These are phyloP conservation scores for Oryzias woworae DNA, from an alignment of 2,113 vertebrate species.

Conservation along the genomic window DNA sequence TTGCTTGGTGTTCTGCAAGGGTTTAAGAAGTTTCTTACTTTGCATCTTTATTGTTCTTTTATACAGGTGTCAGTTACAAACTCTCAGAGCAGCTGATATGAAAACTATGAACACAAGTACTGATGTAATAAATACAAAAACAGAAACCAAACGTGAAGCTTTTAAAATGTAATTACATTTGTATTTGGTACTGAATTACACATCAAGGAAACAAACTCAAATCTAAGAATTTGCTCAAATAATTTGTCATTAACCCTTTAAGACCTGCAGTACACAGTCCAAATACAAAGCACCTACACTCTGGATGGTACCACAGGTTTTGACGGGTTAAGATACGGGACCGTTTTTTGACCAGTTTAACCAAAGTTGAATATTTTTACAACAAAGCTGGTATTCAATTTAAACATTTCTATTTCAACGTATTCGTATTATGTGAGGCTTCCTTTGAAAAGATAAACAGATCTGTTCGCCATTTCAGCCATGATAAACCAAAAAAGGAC, in stretches of 20 bases:
- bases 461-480: constrained; percentile 11
- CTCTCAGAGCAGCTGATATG: constrained; percentile 89
- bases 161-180: too few species aligned
- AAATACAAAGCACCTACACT: neutral
- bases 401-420: too few species aligned
- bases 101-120: constrained; percentile 82
- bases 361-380: neutral
- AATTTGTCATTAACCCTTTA: constrained; percentile 8
- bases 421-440: too few species aligned
- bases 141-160: constrained; percentile 61
- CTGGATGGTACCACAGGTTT: neutral
- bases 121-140: constrained; percentile 93
- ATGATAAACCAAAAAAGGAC: constrained; percentile 22
- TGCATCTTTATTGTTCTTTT: constrained; percentile 73
- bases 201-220: constrained; percentile 23
- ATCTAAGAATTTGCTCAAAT: constrained; percentile 12
- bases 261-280: neutral
- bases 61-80: constrained; percentile 89
- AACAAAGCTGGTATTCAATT: too few species aligned
- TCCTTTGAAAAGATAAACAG: neutral
- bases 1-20: constrained; percentile 89
- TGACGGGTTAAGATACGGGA: neutral
- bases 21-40: constrained; percentile 81
- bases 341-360: constrained; percentile 4
- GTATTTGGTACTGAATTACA: constrained; percentile 32